Base-by-base conservation (phyloP, 1,140 invertebrate species). In the Potamilus streckersoni region DNA sequence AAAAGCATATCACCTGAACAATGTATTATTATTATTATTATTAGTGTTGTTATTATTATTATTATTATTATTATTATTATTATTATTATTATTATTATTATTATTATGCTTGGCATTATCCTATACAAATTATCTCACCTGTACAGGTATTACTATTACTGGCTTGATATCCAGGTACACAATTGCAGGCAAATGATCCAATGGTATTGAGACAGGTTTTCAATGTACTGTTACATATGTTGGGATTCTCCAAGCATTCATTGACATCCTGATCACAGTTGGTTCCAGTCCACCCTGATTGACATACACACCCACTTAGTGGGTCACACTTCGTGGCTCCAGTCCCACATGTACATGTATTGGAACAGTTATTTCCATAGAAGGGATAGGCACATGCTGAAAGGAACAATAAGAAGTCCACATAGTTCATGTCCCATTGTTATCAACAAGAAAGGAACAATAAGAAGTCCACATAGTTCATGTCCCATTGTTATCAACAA, bases 261-360 rank as follows among this genome's bases (percentile, higher is more conserved):
- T 73, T 27, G 6, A 73, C 31, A 31, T 73, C 71, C 4, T 27
- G 17, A 58, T 65, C 57, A 23, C 71, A 73, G n/a, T 5, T 66
- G 49, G 58, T 64, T 23, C 64, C 64, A 23, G 23, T 23, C 63
- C 64, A 73, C 57, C 71, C 71, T 17, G 2, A 15, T 5, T 3
- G 8, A 49, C 71, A 73, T 16, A 73, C 38, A 67, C 71, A 73
- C 27, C 71, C 71, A 0, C 23, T 14, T 8, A 73, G n/a, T 2
- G 63, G 62, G 16, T 73, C 64, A 20, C 64, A 73, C 3, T 6
- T n/a, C 5, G 13, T 13, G 2, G 71, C 56, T 27, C 71, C 71
- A 38, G 31, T 27, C 5, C 64, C 71, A n/a, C 71, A 73, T n/a
- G 57, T 14, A n/a, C 71, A 73, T 31, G 23, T 31, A 15, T 38